Conservation (phyloP, 2,797 vertebrate species). For the Spondyliosoma cantharus region DNA sequence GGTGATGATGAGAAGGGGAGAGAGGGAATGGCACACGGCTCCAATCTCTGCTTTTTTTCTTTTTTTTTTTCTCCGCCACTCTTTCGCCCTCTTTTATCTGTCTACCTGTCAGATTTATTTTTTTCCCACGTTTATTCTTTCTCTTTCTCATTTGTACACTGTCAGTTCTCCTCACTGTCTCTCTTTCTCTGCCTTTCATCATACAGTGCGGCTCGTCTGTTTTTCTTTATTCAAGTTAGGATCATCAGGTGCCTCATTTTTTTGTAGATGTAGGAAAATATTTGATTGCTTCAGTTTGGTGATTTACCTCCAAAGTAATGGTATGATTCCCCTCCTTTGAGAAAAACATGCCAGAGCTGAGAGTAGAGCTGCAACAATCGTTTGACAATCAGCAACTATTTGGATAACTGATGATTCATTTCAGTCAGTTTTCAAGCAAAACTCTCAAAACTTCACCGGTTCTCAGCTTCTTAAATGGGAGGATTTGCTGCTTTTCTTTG, state of each 20-base stretch:
- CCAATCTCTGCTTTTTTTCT: conserved; percentile 55
- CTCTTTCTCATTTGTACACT: conserved; percentile 37
- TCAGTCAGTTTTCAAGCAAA: no score
- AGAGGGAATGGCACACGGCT: conserved; percentile 58
- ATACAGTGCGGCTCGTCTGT: conserved; percentile 29
- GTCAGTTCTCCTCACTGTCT: conserved; percentile 45
- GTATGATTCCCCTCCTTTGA: conserved; percentile 13
- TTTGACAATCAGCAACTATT: no score
- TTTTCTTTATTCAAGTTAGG: conserved; percentile 38
- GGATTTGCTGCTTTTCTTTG: no score
- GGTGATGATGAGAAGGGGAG: conserved; percentile 62
- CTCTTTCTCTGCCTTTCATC: conserved; percentile 50
- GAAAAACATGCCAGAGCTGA: conserved; percentile 2
- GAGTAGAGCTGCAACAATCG: no score
- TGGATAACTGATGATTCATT: no score
- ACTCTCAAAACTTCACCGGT: no score
- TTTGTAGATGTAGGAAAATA: conserved; percentile 2
- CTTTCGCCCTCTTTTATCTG: conserved; percentile 30
- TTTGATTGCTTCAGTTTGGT: conserved; percentile 29
- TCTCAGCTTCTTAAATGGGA: no score
- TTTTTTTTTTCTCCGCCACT: conserved; percentile 54
- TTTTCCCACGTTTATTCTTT: conserved; percentile 10
- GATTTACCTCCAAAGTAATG: conserved; percentile 25
- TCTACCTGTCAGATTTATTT: conserved; percentile 41
- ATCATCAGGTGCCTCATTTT: conserved; percentile 16